Base-by-base conservation (phyloP, 1,140 invertebrate species). In the Sycobia sp. region DNA sequence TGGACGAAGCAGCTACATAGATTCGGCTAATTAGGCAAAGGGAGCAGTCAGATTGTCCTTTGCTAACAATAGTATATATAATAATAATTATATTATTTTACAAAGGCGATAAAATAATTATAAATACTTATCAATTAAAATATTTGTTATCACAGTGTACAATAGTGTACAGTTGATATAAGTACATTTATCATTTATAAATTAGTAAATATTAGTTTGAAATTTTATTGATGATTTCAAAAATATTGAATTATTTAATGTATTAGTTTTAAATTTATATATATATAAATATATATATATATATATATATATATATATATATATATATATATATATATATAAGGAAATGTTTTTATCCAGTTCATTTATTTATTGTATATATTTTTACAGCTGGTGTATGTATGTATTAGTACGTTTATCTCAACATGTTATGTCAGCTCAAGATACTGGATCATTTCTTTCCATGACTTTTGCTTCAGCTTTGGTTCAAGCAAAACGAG, bases 401-500 rank as follows among this genome's bases (percentile, higher is more conserved):
- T 95, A 95, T 70, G 91, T 95, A 49, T 85, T 97, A 66, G 94
- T 97, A 7, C 85, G 92, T 43, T 82, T 97, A 62, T 93, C 91
- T 58, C 89, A 94, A 70, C 94, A 96, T 77, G 94, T 96, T 4
- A 89, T 94, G 84, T 92, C 91, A 39, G 91, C 93, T 8, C 90
- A 95, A 82, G 93, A 96, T 75, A 89, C 93, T 23, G 94, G 95
- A 68, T 95, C 94, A 65, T 98, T 92, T 78, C 84, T 97, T 18
- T 93, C 91, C 63, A 94, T 92, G 82, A 93, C 92, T 23, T 95
- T 94, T 78, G 95, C 91, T 18, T 92, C 90, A 44, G 88, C 90
- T 67, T 82, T 97, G 27, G 91, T 97, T 20, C 91, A 95, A 79
- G 92, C 96, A n/a, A 98, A 98, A 83, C 83, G 96, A 41, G 93